Evolutionary conservation across 2,113 vertebrate species (phyloP), one percentile per base, ranked within the genome.

Genomic region (Neotoma lepida): DNA sequence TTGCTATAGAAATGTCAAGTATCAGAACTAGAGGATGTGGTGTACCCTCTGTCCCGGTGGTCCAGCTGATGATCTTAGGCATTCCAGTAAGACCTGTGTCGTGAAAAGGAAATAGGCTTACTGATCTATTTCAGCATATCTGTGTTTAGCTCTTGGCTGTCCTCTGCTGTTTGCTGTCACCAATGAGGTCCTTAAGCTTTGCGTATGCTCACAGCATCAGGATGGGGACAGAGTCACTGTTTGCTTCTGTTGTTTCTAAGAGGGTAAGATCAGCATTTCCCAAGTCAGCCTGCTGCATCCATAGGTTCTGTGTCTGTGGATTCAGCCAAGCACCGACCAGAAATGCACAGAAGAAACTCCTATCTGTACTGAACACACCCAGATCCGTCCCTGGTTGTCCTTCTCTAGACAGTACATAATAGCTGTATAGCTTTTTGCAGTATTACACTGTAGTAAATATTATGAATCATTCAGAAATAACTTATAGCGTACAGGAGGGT

Each of bases 41-140:
- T 28, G 20, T 26, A 3, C 33, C 61, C 58, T 39, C 0, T 2
- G 54, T 56, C 28, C 63, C 44, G 46, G 0, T 8, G 22, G 22
- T 28, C 70, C 49, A 68, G 20, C n/a, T 15, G 41, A 35, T 64
- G 0, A 46, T 44, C 10, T 10, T 30, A 4, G 1, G 46, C 30
- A 24, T 9, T 41, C 35, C 35, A 56, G 0, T 58, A n/a, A 44
- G 41, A 22, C 24, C 61, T 26, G 49, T 49, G n/a, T n/a, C 1
- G 3, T 22, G 13, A 26, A 28, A 70, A 70, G 33, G 33, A 70
- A 10, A n/a, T 70, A 7, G 20, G 4, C 46, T 87, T 33, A 13
- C 14, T 26, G 30, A 1, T 20, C 13, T 54, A 13, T 18, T n/a
- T 73, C 56, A 9, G 44, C 30, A 17, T 2, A 1, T 39, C 1